Conservation (phyloP, 2,797 vertebrate genomes). For the Etheostoma nigrum region DNA sequence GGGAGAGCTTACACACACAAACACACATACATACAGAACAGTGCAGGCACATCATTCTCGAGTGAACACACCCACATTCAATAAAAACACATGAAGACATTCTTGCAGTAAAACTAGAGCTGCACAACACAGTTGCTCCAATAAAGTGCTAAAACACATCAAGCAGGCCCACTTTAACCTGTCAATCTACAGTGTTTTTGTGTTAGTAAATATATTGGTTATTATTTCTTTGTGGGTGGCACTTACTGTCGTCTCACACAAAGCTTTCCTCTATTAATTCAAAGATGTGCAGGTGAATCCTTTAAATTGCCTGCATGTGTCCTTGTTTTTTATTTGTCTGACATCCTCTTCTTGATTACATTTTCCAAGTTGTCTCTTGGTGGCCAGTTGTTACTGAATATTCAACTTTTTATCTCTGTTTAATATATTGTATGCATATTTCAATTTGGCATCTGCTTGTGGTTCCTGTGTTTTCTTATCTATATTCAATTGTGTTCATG, state of each 20-base stretch:
- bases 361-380: neutral
- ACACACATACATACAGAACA: conserved; percentile 30
- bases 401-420: neutral
- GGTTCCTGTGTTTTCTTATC: neutral
- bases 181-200: conserved; percentile 45
- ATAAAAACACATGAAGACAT: conserved; percentile 62
- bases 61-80: conserved; percentile 60
- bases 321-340: conserved; percentile 40
- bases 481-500: neutral
- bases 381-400: neutral
- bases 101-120: conserved; percentile 56
- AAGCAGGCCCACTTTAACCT: conserved; percentile 40
- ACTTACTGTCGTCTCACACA: conserved; percentile 28
- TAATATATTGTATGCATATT: neutral
- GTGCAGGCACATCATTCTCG: conserved; percentile 54
- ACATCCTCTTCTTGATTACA: conserved; percentile 23
- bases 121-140: conserved; percentile 46
- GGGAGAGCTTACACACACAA: conserved; percentile 52
- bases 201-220: conserved; percentile 48
- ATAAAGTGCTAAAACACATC: conserved; percentile 54
- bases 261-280: conserved; percentile 21
- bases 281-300: conserved; percentile 37
- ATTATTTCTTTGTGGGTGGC: conserved; percentile 52
- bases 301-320: conserved; percentile 23
- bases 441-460: neutral